Evolutionary conservation across 2,888 invertebrate genomes (phyloP).

Genomic region (Noctua janthe): DNA sequence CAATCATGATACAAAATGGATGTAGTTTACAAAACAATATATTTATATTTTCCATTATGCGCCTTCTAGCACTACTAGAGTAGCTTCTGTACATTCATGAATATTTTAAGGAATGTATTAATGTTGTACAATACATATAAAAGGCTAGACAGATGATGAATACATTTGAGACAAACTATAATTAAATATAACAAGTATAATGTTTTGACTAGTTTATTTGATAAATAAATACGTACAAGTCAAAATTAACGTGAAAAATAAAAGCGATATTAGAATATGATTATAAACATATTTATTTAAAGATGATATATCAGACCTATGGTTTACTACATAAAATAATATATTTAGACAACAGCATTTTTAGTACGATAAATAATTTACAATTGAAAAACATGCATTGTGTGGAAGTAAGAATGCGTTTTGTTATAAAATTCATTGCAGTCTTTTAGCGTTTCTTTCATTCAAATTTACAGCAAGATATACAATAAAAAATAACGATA

Average conservation of each 20-base stretch:
- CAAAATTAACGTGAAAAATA: slow-evolving; percentile 8
- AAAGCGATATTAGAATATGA: neutral
- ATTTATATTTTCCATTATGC: slow-evolving; percentile 23
- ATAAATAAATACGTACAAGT: slow-evolving; percentile 29
- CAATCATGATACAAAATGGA: slow-evolving; percentile 62
- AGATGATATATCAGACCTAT: slow-evolving; percentile 36
- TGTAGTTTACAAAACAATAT: slow-evolving; percentile 60
- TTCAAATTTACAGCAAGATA: neutral
- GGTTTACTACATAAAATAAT: slow-evolving; percentile 7
- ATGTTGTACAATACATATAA: slow-evolving; percentile 18
- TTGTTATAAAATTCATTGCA: slow-evolving; percentile 35
- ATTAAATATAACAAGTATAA: neutral
- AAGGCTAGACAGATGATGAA: neutral
- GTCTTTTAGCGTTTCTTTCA: slow-evolving; percentile 47
- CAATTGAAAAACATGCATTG: neutral
- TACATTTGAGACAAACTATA: slow-evolving; percentile 35
- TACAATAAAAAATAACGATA: neutral
- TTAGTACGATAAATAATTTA: neutral
- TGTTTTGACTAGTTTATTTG: slow-evolving; percentile 47
- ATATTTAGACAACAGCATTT: slow-evolving; percentile 1
- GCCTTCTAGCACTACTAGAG: neutral
- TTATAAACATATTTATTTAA: slow-evolving; percentile 7
- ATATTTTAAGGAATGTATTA: slow-evolving; percentile 41
- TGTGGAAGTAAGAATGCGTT: neutral
- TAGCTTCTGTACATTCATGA: slow-evolving; percentile 10